These are phyloP conservation scores for Alloplasta piceator DNA, from an alignment of 2,888 invertebrate species.

Conservation along the genomic window DNA sequence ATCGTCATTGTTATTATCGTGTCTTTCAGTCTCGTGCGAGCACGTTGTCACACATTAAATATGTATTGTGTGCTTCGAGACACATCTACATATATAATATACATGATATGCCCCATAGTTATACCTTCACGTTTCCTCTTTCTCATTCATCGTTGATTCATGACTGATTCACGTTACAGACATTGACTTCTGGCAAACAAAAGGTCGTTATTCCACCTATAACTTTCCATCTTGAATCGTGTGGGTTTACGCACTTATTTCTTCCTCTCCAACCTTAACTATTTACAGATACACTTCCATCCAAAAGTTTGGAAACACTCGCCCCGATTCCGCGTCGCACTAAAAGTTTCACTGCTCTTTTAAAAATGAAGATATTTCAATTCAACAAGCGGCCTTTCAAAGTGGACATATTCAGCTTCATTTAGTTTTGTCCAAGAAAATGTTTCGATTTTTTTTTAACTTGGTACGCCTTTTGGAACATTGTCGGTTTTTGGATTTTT, in stretches of 20 bases:
- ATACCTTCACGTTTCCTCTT: constrained; percentile 5
- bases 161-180: constrained; percentile 48
- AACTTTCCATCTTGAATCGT: not conserved
- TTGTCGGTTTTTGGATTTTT: too few species aligned
- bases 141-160: constrained; percentile 53
- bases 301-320: too few species aligned
- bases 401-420: too few species aligned
- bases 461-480: too few species aligned
- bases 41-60: constrained; percentile 45
- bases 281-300: too few species aligned
- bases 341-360: too few species aligned
- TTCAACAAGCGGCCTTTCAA: too few species aligned
- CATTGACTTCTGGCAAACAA: constrained; percentile 14
- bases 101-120: not conserved
- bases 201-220: not conserved
- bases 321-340: too few species aligned
- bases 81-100: not conserved
- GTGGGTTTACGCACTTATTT: not conserved
- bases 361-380: too few species aligned
- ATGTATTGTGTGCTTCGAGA: constrained; percentile 41
- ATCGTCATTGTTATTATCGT: constrained; percentile 33
- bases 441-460: too few species aligned
- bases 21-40: constrained; percentile 23
- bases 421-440: too few species aligned
- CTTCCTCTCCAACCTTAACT: too few species aligned